These are phyloP conservation scores for Flexamia atlantica DNA, from an alignment of 2,888 invertebrate species.

Conservation along the genomic window DNA sequence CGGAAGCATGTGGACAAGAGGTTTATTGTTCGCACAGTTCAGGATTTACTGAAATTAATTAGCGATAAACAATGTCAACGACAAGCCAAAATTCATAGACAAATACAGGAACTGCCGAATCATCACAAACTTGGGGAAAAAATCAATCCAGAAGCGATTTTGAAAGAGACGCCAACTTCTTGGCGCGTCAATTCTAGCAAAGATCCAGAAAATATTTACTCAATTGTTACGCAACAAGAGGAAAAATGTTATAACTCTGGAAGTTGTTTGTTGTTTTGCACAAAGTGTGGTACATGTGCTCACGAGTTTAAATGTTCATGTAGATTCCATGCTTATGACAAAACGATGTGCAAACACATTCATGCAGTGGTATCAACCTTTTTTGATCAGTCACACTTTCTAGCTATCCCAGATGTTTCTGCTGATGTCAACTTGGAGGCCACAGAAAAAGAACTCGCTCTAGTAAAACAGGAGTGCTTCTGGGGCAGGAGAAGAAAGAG, in stretches of 20 bases:
- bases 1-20: slow-evolving; percentile 10
- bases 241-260: slow-evolving; percentile 17
- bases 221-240: slow-evolving; percentile 52
- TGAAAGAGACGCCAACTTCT: slow-evolving; percentile 36
- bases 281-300: slow-evolving; percentile 63
- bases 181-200: slow-evolving; percentile 65
- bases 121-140: slow-evolving; percentile 63
- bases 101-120: slow-evolving; percentile 60
- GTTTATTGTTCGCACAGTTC: slow-evolving; percentile 64
- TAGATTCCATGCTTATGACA: slow-evolving; percentile 61
- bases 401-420: background rate
- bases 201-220: slow-evolving; percentile 61
- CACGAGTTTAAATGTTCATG: slow-evolving; percentile 66
- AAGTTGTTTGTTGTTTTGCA: slow-evolving; percentile 54
- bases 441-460: background rate
- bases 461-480: background rate
- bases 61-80: slow-evolving; percentile 65
- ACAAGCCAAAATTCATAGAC: slow-evolving; percentile 63
- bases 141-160: slow-evolving; percentile 61
- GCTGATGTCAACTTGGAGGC: background rate
- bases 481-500: background rate
- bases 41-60: slow-evolving; percentile 64
- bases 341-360: slow-evolving; percentile 66
- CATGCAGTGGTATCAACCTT: slow-evolving; percentile 59
- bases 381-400: slow-evolving; percentile 22